phyloP scores from a whole-genome alignment of 2,888 invertebrate species.

The Agriopis aurantiaria region DNA sequence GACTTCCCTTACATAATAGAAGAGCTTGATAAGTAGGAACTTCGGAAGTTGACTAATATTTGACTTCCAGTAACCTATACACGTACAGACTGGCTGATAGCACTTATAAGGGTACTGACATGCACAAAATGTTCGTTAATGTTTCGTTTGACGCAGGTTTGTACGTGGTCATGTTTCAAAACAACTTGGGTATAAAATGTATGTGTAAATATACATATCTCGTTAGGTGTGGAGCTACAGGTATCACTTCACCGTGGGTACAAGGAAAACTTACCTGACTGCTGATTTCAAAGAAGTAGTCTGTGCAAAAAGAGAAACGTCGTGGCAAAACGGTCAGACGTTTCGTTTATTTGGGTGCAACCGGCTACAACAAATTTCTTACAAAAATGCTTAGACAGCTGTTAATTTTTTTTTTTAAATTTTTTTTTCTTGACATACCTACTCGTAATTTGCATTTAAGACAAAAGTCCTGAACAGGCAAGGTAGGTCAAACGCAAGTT shows the following conservation, averaged over 20 bases:
- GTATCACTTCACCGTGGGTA: not conserved
- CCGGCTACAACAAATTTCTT: too few species aligned
- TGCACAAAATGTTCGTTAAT: constrained; percentile 24
- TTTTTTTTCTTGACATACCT: too few species aligned
- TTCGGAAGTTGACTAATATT: constrained; percentile 65
- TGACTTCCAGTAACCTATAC: constrained; percentile 51
- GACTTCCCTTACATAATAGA: constrained; percentile 65
- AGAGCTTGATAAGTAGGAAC: constrained; percentile 63
- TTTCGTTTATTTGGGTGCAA: too few species aligned
- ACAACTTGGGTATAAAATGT: constrained; percentile 6
- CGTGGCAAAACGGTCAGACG: too few species aligned
- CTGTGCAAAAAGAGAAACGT: too few species aligned
- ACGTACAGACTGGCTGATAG: constrained; percentile 50
- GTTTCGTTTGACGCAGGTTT: constrained; percentile 13
- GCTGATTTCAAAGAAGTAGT: not conserved
- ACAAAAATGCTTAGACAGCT: too few species aligned
- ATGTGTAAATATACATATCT: not conserved
- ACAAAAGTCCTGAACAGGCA: too few species aligned
- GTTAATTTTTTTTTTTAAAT: too few species aligned
- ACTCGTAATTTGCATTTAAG: too few species aligned
- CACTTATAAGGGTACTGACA: constrained; percentile 30
- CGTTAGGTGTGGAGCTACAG: not conserved
- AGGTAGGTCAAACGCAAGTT: too few species aligned
- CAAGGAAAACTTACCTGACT: not conserved
- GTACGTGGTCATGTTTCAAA: constrained; percentile 18